Percentiles rank a stretch among this genome's conserved stretches.
Evolutionary conservation across 2,797 vertebrate species (phyloP).

Genomic region (Cossypha polioptera): DNA sequence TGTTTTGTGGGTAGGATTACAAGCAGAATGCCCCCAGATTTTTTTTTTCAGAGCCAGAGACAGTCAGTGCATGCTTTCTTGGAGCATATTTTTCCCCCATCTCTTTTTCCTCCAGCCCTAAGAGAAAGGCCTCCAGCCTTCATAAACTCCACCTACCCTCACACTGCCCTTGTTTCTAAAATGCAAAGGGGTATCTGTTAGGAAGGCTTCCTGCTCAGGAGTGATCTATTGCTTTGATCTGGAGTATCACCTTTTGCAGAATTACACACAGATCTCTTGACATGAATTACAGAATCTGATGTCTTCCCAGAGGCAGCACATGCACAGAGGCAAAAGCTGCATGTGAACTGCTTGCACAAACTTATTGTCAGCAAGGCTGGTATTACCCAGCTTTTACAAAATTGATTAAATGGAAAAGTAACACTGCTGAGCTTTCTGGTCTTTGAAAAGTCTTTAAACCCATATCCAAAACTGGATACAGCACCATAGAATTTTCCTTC

Average conservation of each 20-base stretch:
- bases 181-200: background rate
- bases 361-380: background rate
- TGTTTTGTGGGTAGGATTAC: background rate
- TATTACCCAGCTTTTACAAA: background rate
- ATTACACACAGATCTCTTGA: background rate
- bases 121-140: background rate
- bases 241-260: background rate
- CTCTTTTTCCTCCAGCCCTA: background rate
- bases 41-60: background rate
- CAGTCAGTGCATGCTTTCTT: background rate
- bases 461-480: background rate
- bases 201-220: background rate
- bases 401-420: background rate
- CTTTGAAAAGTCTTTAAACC: background rate
- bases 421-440: background rate
- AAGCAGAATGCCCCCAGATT: background rate
- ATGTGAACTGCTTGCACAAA: background rate
- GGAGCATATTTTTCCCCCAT: background rate
- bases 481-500: background rate
- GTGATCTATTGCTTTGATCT: background rate
- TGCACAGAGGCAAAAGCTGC: background rate
- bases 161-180: background rate
- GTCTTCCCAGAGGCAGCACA: background rate
- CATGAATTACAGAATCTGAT: background rate
- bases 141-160: fast-evolving